phyloP scores from a whole-genome alignment of 2,888 invertebrate genomes.

The Synanthedon andrenaeformis region DNA sequence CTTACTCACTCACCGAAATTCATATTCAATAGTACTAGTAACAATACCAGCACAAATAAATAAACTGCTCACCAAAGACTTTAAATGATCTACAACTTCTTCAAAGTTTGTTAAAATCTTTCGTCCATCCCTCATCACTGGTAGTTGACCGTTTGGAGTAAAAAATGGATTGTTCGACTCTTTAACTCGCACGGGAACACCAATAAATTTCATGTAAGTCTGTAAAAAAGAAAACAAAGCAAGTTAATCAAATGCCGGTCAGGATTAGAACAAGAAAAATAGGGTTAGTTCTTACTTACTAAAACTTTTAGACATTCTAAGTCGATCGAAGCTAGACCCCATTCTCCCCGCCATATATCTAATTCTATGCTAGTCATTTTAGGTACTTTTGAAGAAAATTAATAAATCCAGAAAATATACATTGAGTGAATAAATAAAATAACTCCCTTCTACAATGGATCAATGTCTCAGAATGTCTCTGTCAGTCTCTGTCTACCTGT shows the following conservation, averaged over 20 bases:
- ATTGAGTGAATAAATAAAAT: not conserved
- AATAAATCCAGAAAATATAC: slow-evolving; percentile 4
- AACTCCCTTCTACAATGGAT: too few relatives aligned
- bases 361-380: slow-evolving; percentile 67
- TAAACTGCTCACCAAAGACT: slow-evolving; percentile 66
- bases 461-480: too few relatives aligned
- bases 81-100: slow-evolving; percentile 77
- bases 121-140: slow-evolving; percentile 74
- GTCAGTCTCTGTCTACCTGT: too few relatives aligned
- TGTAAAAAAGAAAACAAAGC: slow-evolving; percentile 26
- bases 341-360: slow-evolving; percentile 88
- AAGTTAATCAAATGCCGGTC: slow-evolving; percentile 21
- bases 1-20: too few relatives aligned
- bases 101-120: slow-evolving; percentile 73
- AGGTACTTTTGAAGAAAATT: slow-evolving; percentile 9
- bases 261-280: slow-evolving; percentile 5
- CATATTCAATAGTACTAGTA: too few relatives aligned
- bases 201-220: slow-evolving; percentile 81
- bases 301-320: slow-evolving; percentile 84
- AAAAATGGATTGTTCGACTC: slow-evolving; percentile 78
- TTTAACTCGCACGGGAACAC: slow-evolving; percentile 78
- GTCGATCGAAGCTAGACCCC: slow-evolving; percentile 88
- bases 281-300: slow-evolving; percentile 62
- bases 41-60: too few relatives aligned
- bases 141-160: slow-evolving; percentile 79